Evolutionary conservation across 2,888 invertebrate species (phyloP), one percentile per base, ranked within the genome.

Genomic region (Axea sp.): DNA sequence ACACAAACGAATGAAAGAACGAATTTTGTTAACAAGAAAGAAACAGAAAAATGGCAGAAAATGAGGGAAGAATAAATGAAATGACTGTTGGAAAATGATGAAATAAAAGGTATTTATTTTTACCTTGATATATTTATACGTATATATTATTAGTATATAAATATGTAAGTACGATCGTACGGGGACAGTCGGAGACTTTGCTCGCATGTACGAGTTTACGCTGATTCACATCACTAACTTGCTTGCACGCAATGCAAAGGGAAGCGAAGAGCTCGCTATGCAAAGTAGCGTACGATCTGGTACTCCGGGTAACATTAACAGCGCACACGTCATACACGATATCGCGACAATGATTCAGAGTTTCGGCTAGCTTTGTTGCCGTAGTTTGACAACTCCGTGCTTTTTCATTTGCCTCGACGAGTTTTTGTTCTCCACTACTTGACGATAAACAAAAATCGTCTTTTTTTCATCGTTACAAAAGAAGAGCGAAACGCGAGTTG

Each of bases 291-390:
- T 28, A 31, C 55, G 37, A 14, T n/a, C n/a, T n/a, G n/a, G n/a
- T n/a, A n/a, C n/a, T n/a, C n/a, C n/a, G n/a, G n/a, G n/a, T n/a
- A n/a, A n/a, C n/a, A n/a, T n/a, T n/a, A n/a, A n/a, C n/a, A n/a
- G n/a, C n/a, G 11, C 12, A 35, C 64, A 71, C 72, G 79, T 78
- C 76, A 73, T 68, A 55, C 57, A 35, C 43, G 33, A 64, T 75
- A 17, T 47, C 30, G 37, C 24, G 37, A 76, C 78, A 79, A 78
- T 78, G 75, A 76, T 77, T 78, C 78, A 78, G 37, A 62, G 19
- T 69, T 69, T 60, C 30, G 64, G 49, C 24, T n/a, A n/a, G 49
- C 49, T 62, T 49, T 51, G 39, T 60, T 43, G 55, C 7, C 28
- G 49, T 37, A 26, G 28, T 43, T 57, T 22, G 26, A 35, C 33